These are phyloP conservation scores for Peromyscus nudipes DNA, from an alignment of 2,797 vertebrate species.

Conservation along the genomic window DNA sequence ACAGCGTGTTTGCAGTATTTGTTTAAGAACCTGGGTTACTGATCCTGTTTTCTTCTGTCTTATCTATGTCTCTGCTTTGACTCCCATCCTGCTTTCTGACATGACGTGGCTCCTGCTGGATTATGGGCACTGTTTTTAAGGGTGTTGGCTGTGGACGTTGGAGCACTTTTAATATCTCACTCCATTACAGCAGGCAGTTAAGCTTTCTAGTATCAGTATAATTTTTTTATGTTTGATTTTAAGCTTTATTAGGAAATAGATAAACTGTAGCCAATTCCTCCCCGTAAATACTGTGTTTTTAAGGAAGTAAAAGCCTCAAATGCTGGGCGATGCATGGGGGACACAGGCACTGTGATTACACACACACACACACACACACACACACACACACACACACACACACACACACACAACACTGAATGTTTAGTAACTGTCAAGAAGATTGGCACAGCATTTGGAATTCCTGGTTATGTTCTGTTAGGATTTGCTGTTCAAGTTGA, in stretches of 20 bases:
- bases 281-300: background rate
- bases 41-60: background rate
- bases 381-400: background rate
- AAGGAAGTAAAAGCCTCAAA: background rate
- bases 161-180: background rate
- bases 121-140: background rate
- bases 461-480: background rate
- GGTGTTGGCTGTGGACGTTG: background rate
- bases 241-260: background rate
- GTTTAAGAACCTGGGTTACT: background rate
- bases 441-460: background rate
- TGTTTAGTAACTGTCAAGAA: background rate
- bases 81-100: background rate
- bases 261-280: background rate
- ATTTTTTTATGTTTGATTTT: background rate
- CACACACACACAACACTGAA: background rate
- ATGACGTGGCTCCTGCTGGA: background rate
- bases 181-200: background rate
- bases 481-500: background rate
- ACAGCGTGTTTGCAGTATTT: background rate
- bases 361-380: background rate
- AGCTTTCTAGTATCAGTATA: background rate
- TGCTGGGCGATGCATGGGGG: accelerated
- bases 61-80: background rate
- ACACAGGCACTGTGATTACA: too few relatives aligned